Conservation (phyloP, 2,797 vertebrate genomes). For the Halcyon smyrnensis region DNA sequence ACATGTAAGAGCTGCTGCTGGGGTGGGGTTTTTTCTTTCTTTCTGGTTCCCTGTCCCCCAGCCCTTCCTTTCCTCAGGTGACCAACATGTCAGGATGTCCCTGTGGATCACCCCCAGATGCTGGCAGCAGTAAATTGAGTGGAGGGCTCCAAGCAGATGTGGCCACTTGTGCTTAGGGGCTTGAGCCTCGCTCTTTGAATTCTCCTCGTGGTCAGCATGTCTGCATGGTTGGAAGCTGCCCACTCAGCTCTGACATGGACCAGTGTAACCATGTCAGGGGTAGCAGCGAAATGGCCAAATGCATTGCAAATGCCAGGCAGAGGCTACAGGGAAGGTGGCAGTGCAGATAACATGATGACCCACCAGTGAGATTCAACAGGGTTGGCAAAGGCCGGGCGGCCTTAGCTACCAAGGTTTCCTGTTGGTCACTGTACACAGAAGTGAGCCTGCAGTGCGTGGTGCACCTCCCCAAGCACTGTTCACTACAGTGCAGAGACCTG, state of each 20-base stretch:
- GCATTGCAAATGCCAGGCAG: not conserved
- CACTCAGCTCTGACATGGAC: not conserved
- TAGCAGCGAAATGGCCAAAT: not conserved
- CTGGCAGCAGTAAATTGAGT: not conserved
- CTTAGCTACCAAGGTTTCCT: not conserved
- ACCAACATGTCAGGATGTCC: not conserved
- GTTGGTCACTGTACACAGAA: not conserved
- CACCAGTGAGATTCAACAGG: not conserved
- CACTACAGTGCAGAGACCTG: not conserved
- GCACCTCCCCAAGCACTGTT: not conserved
- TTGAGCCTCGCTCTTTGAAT: not conserved
- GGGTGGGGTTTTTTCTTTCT: not conserved
- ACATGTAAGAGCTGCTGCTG: slow-evolving; percentile 81
- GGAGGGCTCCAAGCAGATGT: not conserved
- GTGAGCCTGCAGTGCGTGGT: not conserved
- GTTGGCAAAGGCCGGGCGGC: not conserved
- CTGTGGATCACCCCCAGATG: not conserved
- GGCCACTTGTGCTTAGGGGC: not conserved
- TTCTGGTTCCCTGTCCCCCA: not conserved
- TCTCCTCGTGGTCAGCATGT: not conserved
- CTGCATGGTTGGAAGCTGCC: not conserved
- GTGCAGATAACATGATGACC: not conserved
- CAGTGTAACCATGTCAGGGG: not conserved
- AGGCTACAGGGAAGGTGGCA: not conserved
- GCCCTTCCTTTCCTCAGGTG: not conserved